phyloP scores from a whole-genome alignment of 2,113 vertebrate species.

The Brienomyrus brachyistius region DNA sequence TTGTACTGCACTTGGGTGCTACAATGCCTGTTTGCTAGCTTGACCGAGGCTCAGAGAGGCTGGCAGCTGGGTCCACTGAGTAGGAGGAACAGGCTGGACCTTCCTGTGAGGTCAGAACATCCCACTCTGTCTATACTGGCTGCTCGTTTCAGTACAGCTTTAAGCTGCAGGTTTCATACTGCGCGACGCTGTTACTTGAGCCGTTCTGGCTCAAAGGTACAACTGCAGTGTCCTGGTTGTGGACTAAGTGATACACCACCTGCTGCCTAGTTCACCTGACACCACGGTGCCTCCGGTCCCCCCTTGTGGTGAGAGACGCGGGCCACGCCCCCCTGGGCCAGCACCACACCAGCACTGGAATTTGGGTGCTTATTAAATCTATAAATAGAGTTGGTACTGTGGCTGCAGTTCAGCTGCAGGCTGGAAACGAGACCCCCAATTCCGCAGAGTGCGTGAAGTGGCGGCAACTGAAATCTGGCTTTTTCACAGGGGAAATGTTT shows the following conservation, averaged over 20 bases:
- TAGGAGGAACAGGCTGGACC: background rate
- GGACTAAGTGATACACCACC: background rate
- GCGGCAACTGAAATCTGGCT: background rate
- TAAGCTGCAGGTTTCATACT: background rate
- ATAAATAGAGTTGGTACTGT: background rate
- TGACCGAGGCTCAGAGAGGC: background rate
- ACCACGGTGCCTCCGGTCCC: background rate
- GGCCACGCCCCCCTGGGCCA: background rate
- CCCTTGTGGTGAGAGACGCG: background rate
- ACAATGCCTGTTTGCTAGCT: background rate
- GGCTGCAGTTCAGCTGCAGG: background rate
- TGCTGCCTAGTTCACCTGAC: background rate
- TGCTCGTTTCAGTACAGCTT: background rate
- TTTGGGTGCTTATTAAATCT: conserved; percentile 12
- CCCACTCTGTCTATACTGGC: background rate
- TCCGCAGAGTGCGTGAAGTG: background rate
- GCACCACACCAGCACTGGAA: background rate
- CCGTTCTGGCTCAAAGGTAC: background rate
- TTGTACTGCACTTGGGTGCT: background rate
- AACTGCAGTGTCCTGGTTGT: background rate
- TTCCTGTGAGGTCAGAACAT: background rate
- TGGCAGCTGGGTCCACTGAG: background rate
- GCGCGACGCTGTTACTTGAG: background rate
- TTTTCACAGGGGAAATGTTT: background rate
- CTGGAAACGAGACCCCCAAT: background rate